phyloP scores from a whole-genome alignment of 1,140 invertebrate species.

The Chironomus tepperi region DNA sequence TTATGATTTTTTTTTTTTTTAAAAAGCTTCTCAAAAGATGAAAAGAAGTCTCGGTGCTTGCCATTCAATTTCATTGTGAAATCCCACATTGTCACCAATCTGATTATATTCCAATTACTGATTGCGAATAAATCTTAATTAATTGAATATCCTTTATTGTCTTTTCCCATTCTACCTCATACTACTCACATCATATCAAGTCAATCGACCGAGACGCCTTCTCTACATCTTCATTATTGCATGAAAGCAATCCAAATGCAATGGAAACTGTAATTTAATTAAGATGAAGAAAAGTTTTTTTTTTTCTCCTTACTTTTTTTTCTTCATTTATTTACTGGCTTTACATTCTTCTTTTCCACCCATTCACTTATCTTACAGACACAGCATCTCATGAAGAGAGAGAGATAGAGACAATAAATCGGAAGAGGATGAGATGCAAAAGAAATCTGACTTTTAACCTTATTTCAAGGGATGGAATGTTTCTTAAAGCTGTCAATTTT shows the following conservation, averaged over 20 bases:
- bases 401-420: too few species aligned
- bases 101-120: constrained; percentile 22
- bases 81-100: background rate
- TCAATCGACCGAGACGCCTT: background rate
- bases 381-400: background rate
- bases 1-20: background rate
- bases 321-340: background rate
- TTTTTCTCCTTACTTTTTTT: background rate
- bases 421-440: too few species aligned
- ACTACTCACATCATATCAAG: background rate
- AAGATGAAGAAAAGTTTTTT: background rate
- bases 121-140: constrained; percentile 19
- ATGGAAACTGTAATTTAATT: constrained; percentile 22
- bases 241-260: background rate
- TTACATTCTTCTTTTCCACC: background rate
- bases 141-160: background rate
- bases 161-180: background rate
- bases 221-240: background rate
- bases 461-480: too few species aligned
- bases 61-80: background rate
- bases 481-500: too few species aligned
- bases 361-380: background rate
- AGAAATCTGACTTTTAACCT: too few species aligned
- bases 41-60: background rate
- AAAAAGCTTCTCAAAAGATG: background rate